Conservation (phyloP, 2,797 vertebrate species). For the Nothura maculosa region DNA sequence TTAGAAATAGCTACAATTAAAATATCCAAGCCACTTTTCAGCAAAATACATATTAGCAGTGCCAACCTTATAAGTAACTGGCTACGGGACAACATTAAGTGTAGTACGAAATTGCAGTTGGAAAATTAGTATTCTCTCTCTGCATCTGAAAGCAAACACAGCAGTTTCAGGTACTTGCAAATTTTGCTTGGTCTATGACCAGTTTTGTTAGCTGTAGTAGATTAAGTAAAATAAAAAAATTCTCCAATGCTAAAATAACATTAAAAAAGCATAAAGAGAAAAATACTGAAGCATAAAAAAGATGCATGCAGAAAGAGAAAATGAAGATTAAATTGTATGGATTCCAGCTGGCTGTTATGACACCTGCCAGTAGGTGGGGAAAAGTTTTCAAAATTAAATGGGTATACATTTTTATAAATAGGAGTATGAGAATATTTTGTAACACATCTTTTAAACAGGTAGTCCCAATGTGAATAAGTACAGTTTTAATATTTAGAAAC, state of each 20-base stretch:
- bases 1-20: not conserved
- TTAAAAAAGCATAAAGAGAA: not conserved
- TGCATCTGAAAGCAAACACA: not conserved
- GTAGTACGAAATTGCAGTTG: not conserved
- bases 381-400: not conserved
- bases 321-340: slow-evolving; percentile 22
- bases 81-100: not conserved
- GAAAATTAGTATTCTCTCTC: not conserved
- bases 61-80: slow-evolving; percentile 10
- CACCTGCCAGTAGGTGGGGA: not conserved
- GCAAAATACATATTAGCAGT: slow-evolving; percentile 9
- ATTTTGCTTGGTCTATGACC: not conserved
- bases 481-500: not conserved
- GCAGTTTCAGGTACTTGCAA: not conserved
- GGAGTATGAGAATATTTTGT: not conserved
- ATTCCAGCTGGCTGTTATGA: slow-evolving; percentile 45
- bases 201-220: not conserved
- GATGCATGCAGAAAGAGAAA: not conserved
- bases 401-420: not conserved
- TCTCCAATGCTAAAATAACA: not conserved
- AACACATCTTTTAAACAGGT: not conserved
- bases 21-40: slow-evolving; percentile 22
- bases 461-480: not conserved
- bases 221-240: not conserved
- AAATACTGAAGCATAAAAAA: slow-evolving; percentile 20